Evolutionary conservation across 37 sponge, comb jelly and placozoan species (phyloP).

Genomic region (Mnemiopsis leidyi): DNA sequence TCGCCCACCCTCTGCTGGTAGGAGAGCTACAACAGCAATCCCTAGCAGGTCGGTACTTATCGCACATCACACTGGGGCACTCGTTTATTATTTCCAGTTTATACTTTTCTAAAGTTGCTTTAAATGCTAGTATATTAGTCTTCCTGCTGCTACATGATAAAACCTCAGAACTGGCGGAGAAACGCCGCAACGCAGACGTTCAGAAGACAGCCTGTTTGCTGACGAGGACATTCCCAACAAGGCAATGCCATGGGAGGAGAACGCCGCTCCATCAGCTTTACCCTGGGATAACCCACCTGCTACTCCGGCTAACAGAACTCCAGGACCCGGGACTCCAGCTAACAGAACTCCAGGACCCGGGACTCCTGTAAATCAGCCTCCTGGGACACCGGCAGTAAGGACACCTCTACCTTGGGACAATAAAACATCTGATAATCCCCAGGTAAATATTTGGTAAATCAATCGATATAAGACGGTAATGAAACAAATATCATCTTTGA

Average conservation of each 20-base stretch:
- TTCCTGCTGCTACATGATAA: too few relatives aligned
- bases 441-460: too few relatives aligned
- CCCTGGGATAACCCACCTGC: conserved; percentile 25
- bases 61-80: too few relatives aligned
- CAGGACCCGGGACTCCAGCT: background rate
- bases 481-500: too few relatives aligned
- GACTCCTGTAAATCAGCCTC: background rate
- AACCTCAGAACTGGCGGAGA: too few relatives aligned
- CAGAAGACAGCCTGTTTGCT: conserved; percentile 57
- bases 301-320: background rate
- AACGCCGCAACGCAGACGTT: background rate
- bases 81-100: too few relatives aligned
- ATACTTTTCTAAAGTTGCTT: too few relatives aligned
- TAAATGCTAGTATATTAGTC: too few relatives aligned
- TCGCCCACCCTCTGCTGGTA: conserved; percentile 49
- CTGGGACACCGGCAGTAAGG: background rate
- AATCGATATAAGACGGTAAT: too few relatives aligned
- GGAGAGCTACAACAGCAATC: conserved; percentile 13
- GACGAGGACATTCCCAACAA: conserved; percentile 37
- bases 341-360: background rate
- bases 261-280: background rate
- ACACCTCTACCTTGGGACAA: conserved; percentile 12
- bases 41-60: conserved; percentile 53
- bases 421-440: background rate
- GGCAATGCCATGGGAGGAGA: background rate